Evolutionary conservation across 2,113 vertebrate genomes (phyloP), one percentile per base, ranked within the genome.

Genomic region (Dasyprocta punctata): DNA sequence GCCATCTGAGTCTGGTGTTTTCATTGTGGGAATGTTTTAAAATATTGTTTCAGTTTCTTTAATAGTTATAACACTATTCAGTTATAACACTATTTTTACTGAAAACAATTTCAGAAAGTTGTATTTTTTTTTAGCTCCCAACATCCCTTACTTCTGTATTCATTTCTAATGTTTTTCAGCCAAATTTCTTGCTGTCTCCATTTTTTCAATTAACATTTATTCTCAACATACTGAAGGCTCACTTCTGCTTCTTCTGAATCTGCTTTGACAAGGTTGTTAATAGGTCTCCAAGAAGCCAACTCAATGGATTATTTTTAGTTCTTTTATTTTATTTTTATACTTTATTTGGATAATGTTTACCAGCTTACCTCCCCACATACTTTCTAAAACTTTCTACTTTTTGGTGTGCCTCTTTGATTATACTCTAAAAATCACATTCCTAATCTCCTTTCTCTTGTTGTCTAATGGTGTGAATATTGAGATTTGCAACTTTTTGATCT

Each of bases 261-360:
- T 58, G 22, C 75, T 94, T 80, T 94, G 83, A 91, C 73, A 85
- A 87, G 90, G 54, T 86, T 90, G 58, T 93, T 80, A 80, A 92
- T 80, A 54, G 38, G 49, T 89, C 44, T 86, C 61, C 26, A 33
- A 7, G 33, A 88, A 7, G 78, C 49, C 30, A 47, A 33, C 78
- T 94, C 54, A 56, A 86, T 86, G 28, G 17, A 94, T 82, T 90
- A 30, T 81, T 90, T 85, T 89, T 13, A 58, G 16, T 60, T 56
- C 58, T 30, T 77, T 80, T 82, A 71, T 90, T 94, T n/a, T 28
- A 91, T n/a, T 20, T 82, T 93, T 71, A 61, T 75, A 11, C 36
- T 95, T 95, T 97, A 36, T 94, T 95, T 92, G 88, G 93, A 89
- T 60, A 83, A 38, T 52, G 28, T 89, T 96, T 91, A 86, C 49